Evolutionary conservation across 1,140 invertebrate species (phyloP), one percentile per base, ranked within the genome.

Genomic region (Choristoneura fumiferana): DNA sequence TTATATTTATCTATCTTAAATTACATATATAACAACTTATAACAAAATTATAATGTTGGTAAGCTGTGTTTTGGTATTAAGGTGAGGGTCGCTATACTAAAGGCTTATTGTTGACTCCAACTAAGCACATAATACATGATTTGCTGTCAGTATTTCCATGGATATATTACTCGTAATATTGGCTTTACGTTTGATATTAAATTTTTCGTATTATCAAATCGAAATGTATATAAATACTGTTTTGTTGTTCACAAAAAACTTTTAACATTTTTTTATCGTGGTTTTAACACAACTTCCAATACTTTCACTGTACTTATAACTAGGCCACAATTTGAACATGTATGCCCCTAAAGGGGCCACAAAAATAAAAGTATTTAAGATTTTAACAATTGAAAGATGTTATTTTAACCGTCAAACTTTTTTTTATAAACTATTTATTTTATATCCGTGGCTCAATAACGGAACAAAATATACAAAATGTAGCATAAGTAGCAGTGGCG

Each of bases 41-140:
- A 80, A 78, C 71, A 71, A 77, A 79, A 83, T 76, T 80, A 83
- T 72, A 84, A 84, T 84, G 82, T 88, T 88, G 85, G 85, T 88
- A 88, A 89, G 81, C 81, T 87, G 86, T 87, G 78, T 86, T 89
- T 89, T 89, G 86, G 86, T 89, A 88, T 89, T 81, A 82, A 83
- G 76, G 81, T 89, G 82, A 89, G 82, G 84, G 79, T 72, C 73
- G 78, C 80, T 88, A 84, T 45, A 67, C 78, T 87, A 86, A 74
- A 76, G 53, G 49, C 15, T 49, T 55, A 22, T 13, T 61, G 37
- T 49, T 65, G 33, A 38, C 33, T 45, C 34, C 14, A 43, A 39
- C 34, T 53, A 12, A 54, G 54, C 17, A 15, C 43, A 49, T 43
- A 43, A 43, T 12, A 49, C 22, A 29, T 3, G 22, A 29, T 29